phyloP scores from a whole-genome alignment of 2,888 invertebrate species.

The Drosophila hamatofila region DNA sequence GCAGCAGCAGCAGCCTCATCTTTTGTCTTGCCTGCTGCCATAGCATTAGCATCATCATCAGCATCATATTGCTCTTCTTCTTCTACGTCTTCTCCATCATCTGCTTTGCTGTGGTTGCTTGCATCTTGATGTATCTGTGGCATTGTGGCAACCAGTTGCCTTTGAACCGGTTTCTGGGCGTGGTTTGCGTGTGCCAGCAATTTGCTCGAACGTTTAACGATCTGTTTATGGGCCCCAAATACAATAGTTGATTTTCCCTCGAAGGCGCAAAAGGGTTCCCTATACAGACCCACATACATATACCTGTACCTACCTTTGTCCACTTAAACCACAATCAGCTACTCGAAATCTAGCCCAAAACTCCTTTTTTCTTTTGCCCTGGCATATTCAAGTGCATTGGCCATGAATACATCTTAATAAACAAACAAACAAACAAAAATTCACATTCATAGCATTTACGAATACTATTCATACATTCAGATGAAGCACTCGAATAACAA shows the following conservation, averaged over 20 bases:
- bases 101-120: constrained; percentile 28
- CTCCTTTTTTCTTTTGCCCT: constrained; percentile 16
- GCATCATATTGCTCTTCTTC: constrained; percentile 15
- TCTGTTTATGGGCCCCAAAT: constrained; percentile 66
- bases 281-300: background rate
- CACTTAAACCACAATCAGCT: constrained; percentile 51
- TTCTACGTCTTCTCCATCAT: background rate
- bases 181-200: constrained; percentile 76
- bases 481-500: constrained; percentile 62
- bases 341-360: constrained; percentile 59
- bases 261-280: constrained; percentile 10
- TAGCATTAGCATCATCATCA: constrained; percentile 31
- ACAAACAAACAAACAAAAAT: constrained; percentile 21
- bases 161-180: constrained; percentile 61
- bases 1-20: constrained; percentile 17
- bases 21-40: constrained; percentile 61
- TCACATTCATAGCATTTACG: constrained; percentile 49
- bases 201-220: constrained; percentile 75
- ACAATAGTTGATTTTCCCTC: constrained; percentile 11
- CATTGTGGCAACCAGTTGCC: constrained; percentile 31
- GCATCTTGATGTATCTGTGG: constrained; percentile 62
- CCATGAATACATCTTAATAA: constrained; percentile 34
- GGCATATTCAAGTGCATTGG: constrained; percentile 53
- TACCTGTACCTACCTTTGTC: background rate
- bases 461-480: constrained; percentile 77